Base-by-base conservation (phyloP, 2,888 invertebrate species). In the Leptopilina drosophilae region DNA sequence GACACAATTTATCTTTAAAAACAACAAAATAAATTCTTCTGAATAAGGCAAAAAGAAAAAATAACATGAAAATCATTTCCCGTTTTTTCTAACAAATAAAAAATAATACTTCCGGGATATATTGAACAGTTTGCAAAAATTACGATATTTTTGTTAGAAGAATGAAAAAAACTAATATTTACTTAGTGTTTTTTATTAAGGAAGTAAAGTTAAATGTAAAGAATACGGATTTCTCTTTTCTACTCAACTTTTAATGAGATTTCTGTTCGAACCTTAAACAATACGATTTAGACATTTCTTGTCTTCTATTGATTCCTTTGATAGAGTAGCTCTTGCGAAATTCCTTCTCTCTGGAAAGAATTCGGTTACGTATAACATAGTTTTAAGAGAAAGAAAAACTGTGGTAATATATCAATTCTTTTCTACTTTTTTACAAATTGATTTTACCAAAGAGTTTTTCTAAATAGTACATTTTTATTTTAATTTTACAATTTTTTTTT, bases 261-360 rank as follows among this genome's bases (percentile, higher is more conserved):
- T 62, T 62, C 62, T 62, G 20, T 20, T 15, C 9, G n/a, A 62
- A 62, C 20, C 62, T 20, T 20, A 62, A 15, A 62, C 62, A 62
- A 62, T 62, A 15, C 59, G 62, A 62, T 62, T 62, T 62, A 62
- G 15, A 62, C 62, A 62, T 20, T 9, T 62, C 62, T 33, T 62
- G 15, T 62, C 20, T 20, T 62, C 6, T 20, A 20, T 62, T 62
- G 62, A 20, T 62, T 62, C 62, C n/a, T 20, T 15, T 62, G 15
- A 15, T 20, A 62, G 4, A 20, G 15, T 62, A n/a, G 20, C 6
- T 9, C 20, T 62, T 9, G 9, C 15, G 9, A 20, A 62, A 20
- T 62, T 20, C 62, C 20, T 62, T 62, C 15, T 7, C 33, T 6
- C 20, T 8, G n/a, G 8, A 15, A 62, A 15, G 62, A 62, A 62